Evolutionary conservation across 2,113 vertebrate species (phyloP), one percentile per base, ranked within the genome.

Genomic region (Romanogobio albipinnatus): DNA sequence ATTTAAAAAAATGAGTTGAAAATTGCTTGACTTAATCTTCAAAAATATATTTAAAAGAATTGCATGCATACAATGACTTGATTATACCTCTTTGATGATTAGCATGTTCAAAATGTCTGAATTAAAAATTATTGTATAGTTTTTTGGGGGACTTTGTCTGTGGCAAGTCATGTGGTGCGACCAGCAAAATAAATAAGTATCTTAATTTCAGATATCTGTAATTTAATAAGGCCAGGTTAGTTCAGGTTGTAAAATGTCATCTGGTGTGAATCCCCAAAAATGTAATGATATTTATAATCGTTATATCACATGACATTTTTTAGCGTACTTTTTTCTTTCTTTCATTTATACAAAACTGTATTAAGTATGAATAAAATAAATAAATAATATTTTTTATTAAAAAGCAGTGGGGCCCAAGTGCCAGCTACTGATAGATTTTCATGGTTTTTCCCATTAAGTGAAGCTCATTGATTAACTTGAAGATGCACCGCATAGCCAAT

Each of bases 381-480:
- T n/a, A n/a, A n/a, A n/a, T n/a, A n/a, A n/a, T n/a, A n/a, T n/a
- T n/a, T n/a, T n/a, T n/a, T n/a, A n/a, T n/a, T n/a, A n/a, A n/a
- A n/a, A n/a, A 22, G n/a, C 61, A 51, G 13, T 47, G 17, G 4
- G 62, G 45, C 15, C 26, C 19, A 56, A 83, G 17, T 83, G 76
- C 76, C 51, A 83, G 26, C 83, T 75, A 51, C 86, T 81, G 79
- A 88, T 89, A 70, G 73, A 88, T 86, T 88, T 83, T 81, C 70
- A 86, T 89, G 78, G 86, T 89, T 84, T 87, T 90, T 85, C 89
- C 81, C 39, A 87, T 91, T 87, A 89, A 91, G 88, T 92, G 73
- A 92, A 93, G 91, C 84, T 86, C 90, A 91, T 93, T 94, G 93
- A 94, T 94, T 94, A 88, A 94, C 91, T 92, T 89, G 84, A 89